phyloP scores from a whole-genome alignment of 2,797 vertebrate genomes.

The Cynopterus sphinx region DNA sequence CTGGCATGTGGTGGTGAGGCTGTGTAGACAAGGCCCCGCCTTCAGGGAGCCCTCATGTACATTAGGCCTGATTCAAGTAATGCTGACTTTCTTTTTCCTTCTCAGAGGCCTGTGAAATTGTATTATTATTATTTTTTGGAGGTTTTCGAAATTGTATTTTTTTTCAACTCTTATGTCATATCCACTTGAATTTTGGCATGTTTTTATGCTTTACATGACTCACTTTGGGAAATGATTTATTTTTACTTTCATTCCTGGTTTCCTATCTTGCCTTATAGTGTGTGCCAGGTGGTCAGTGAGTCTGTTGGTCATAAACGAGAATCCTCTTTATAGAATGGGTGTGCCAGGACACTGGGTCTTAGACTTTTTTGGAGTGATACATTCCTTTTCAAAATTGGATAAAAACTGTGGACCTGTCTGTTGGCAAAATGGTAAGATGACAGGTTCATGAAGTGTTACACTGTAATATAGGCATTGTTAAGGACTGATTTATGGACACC shows the following conservation, averaged over 20 bases:
- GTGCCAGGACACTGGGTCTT: not conserved
- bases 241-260: not conserved
- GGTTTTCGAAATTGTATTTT: not conserved
- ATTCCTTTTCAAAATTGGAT: not conserved
- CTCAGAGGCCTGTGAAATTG: not conserved
- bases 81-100: not conserved
- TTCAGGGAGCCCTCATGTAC: not conserved
- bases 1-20: rapidly evolving
- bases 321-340: not conserved
- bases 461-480: not conserved
- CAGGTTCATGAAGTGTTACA: not conserved
- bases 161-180: not conserved
- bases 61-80: not conserved
- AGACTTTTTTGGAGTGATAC: not conserved
- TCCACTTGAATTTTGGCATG: not conserved
- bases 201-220: not conserved
- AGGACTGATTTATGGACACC: no score
- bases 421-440: not conserved
- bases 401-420: not conserved
- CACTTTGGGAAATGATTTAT: not conserved
- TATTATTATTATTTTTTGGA: not conserved
- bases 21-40: rapidly evolving
- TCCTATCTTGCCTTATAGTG: not conserved
- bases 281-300: not conserved
- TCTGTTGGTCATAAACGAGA: not conserved